Evolutionary conservation across 2,113 vertebrate species (phyloP).

Genomic region (Equus przewalskii): DNA sequence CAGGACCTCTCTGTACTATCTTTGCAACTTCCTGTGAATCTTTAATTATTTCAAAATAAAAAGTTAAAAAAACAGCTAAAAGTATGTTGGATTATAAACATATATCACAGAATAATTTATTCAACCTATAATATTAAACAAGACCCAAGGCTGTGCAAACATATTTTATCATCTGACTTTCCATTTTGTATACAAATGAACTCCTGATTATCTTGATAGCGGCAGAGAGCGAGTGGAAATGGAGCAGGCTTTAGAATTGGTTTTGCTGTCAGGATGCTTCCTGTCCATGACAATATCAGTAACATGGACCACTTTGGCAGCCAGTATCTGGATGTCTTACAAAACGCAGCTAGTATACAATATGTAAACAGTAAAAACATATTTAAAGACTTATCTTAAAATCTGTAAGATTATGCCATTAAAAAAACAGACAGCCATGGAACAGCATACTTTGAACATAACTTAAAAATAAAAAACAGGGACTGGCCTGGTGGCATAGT

Average conservation of each 20-base stretch:
- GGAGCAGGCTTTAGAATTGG: neutral
- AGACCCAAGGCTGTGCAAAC: neutral
- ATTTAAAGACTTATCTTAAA: constrained; percentile 60
- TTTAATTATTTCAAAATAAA: constrained; percentile 52
- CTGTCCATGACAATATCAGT: constrained; percentile 51
- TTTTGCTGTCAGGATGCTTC: constrained; percentile 57
- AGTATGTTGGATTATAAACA: neutral
- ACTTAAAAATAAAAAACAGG: constrained; percentile 54
- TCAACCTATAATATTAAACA: constrained; percentile 33
- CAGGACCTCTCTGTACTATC: neutral
- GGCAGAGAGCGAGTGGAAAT: constrained; percentile 34
- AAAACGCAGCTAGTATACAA: constrained; percentile 50
- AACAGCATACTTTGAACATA: constrained; percentile 61
- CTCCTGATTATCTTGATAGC: constrained; percentile 21
- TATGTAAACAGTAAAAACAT: neutral
- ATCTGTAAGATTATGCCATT: constrained; percentile 48
- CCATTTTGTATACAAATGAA: constrained; percentile 51
- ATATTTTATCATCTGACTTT: constrained; percentile 31
- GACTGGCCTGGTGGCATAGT: too few species aligned
- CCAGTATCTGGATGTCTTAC: constrained; percentile 62
- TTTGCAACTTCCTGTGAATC: neutral
- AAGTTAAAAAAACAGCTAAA: constrained; percentile 34
- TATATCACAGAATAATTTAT: constrained; percentile 13
- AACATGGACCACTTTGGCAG: constrained; percentile 26
- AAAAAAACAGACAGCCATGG: constrained; percentile 39